A percentile compares a stretch with the other conserved stretches of the same genome.
Conservation (phyloP, 2,797 vertebrate genomes). For the Thripadectes ignobilis region DNA sequence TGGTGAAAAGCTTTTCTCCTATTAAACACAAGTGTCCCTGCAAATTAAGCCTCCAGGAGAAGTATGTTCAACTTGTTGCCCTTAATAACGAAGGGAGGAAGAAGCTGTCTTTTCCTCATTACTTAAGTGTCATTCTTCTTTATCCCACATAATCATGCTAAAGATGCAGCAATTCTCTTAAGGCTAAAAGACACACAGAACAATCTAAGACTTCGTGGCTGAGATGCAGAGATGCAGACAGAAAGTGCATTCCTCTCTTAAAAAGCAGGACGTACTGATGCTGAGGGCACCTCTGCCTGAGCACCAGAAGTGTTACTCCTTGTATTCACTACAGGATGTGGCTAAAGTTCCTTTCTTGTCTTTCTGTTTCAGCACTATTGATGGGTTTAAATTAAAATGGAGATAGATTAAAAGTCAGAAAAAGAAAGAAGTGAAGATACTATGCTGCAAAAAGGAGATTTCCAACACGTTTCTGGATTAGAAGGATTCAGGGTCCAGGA, state of each 20-base stretch:
- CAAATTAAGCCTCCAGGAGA: not conserved
- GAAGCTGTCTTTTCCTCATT: not conserved
- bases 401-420: not conserved
- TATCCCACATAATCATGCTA: not conserved
- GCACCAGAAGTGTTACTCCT: not conserved
- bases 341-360: not conserved
- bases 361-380: not conserved
- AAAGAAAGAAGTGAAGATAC: not conserved
- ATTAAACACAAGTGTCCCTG: not conserved
- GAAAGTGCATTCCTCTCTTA: not conserved
- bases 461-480: not conserved
- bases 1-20: not conserved
- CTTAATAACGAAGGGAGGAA: slow-evolving; percentile 11
- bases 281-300: not conserved
- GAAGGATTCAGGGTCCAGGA: not conserved
- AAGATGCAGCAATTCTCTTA: not conserved
- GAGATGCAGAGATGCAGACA: not conserved
- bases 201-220: not conserved
- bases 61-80: not conserved
- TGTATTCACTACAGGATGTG: not conserved
- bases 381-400: not conserved
- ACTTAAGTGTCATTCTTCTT: not conserved
- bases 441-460: not conserved
- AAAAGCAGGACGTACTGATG: not conserved
- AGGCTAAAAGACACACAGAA: not conserved